Evolutionary conservation across 2,888 invertebrate genomes (phyloP), one percentile per base, ranked within the genome.

Genomic region (Lasius platythorax): DNA sequence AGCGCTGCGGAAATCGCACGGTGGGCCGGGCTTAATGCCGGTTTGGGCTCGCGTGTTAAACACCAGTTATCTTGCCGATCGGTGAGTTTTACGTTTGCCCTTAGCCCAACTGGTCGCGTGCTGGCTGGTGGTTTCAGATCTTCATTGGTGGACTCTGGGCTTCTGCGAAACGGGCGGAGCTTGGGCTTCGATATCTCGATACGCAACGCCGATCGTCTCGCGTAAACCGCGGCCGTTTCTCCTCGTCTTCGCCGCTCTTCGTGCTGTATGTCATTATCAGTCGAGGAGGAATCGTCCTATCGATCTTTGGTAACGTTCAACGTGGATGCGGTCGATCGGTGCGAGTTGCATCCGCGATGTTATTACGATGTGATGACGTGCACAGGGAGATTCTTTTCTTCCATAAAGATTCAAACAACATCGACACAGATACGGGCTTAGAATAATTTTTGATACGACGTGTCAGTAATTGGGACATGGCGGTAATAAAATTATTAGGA

Each of bases 31-130:
- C 91, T 91, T 92, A 93, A 93, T 92, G 91, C 91, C 91, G 92
- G 92, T 91, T 87, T 87, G 92, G 92, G 92, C 90, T 94, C 90
- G 94, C 94, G 93, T 94, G 94, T 93, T 93, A 92, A 93, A 92
- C 93, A 92, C 90, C 93, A 91, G 93, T 93, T 94, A 94, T 93
- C 93, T 91, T 89, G 89, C 91, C 92, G 92, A 94, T 94, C 93
- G 92, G 91, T 91, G 91, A 93, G 92, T 93, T 94, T 92, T 92
- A 93, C 93, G 92, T 93, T 93, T 92, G 91, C 92, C 93, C 91
- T 92, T 90, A 91, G 91, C 91, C 90, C 92, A 91, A 90, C 85
- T 90, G 92, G 90, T 94, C 91, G 93, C 94, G 93, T 94, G 94
- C 92, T 93, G 89, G 73, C 85, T 83, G 75, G 85, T 83, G 89